Conservation (phyloP, 2,797 vertebrate genomes). For the Trematomus bernacchii region DNA sequence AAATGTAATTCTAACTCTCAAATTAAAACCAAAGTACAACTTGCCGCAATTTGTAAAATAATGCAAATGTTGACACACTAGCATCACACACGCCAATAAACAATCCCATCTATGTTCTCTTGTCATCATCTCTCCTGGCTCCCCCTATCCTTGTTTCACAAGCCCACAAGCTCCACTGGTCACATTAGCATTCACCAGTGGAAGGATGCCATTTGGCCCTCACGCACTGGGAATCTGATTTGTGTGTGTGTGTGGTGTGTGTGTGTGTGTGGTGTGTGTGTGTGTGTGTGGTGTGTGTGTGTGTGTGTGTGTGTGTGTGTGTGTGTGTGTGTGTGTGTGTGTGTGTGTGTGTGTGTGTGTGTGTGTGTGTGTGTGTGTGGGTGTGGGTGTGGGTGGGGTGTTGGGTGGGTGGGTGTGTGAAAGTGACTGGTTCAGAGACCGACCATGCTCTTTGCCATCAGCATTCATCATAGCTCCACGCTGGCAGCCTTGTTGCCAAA, state of each 20-base stretch:
- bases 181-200: slow-evolving; percentile 82
- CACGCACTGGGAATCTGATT: slow-evolving; percentile 78
- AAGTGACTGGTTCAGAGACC: slow-evolving; percentile 72
- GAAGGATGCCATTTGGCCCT: slow-evolving; percentile 81
- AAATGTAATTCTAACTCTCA: slow-evolving; percentile 23
- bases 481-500: slow-evolving; percentile 76
- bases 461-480: slow-evolving; percentile 81
- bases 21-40: slow-evolving; percentile 55
- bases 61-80: slow-evolving; percentile 56
- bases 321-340: slow-evolving; percentile 43
- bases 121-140: slow-evolving; percentile 77
- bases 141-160: slow-evolving; percentile 72
- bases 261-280: background rate
- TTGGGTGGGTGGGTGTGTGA: slow-evolving; percentile 37
- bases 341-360: slow-evolving; percentile 28
- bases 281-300: background rate
- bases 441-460: slow-evolving; percentile 81
- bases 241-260: slow-evolving; percentile 59
- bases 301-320: slow-evolving; percentile 45
- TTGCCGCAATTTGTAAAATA: slow-evolving; percentile 58
- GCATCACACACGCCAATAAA: slow-evolving; percentile 67
- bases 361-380: too few species aligned
- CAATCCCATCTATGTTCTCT: slow-evolving; percentile 73
- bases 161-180: slow-evolving; percentile 75
- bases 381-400: too few species aligned